Percentiles rank a stretch among this genome's conserved stretches.
Evolutionary conservation across 2,797 vertebrate genomes (phyloP).

Genomic region (Rhinogobio ventralis): DNA sequence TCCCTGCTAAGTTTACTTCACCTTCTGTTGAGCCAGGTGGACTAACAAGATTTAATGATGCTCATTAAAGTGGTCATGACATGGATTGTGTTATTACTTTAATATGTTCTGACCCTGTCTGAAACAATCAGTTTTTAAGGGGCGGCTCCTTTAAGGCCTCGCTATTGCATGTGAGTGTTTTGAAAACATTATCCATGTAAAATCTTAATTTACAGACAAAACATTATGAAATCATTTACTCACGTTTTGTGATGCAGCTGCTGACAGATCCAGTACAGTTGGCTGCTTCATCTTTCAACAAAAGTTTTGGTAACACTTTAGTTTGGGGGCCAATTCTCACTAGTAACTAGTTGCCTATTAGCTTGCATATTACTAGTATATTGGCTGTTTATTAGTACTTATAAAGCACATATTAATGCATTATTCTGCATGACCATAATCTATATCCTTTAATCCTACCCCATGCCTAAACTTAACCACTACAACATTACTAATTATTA

Average conservation of each 20-base stretch:
- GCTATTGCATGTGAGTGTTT: too few species aligned
- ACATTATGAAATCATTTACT: too few species aligned
- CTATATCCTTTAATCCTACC: too few species aligned
- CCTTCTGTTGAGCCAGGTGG: constrained; percentile 18
- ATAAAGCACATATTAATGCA: not conserved
- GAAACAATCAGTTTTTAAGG: too few species aligned
- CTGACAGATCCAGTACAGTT: too few species aligned
- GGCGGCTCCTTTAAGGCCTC: too few species aligned
- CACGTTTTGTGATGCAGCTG: too few species aligned
- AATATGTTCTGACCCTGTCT: not conserved
- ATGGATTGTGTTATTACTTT: not conserved
- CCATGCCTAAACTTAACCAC: too few species aligned
- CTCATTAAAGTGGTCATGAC: constrained; percentile 19
- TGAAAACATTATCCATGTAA: too few species aligned
- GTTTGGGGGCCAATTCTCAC: not conserved
- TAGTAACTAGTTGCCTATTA: not conserved
- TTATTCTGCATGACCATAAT: too few species aligned
- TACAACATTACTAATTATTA: too few species aligned
- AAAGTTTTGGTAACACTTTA: not conserved
- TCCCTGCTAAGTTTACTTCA: constrained; percentile 15
- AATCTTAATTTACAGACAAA: too few species aligned
- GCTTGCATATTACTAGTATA: not conserved
- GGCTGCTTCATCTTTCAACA: not conserved
- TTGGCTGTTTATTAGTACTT: not conserved
- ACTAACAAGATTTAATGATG: constrained; percentile 32